Percentiles rank a stretch among this genome's conserved stretches.
These are phyloP conservation scores for Pyrocephalus nanus DNA, from an alignment of 2,797 vertebrate species.

Conservation along the genomic window DNA sequence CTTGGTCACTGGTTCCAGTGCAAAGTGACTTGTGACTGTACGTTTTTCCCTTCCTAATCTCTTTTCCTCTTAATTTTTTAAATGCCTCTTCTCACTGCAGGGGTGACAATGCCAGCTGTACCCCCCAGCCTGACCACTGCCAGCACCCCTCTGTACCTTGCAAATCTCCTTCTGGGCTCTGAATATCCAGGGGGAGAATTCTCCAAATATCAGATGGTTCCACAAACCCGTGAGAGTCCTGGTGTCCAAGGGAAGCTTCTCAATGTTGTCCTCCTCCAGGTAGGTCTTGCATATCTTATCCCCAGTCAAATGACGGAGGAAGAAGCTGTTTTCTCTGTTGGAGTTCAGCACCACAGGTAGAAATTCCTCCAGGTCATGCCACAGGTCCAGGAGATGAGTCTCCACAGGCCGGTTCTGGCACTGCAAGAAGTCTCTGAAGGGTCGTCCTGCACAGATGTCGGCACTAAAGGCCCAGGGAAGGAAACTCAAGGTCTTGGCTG, in stretches of 20 bases:
- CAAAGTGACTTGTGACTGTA: neutral
- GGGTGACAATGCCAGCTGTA: neutral
- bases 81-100: neutral
- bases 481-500: neutral
- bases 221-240: constrained; percentile 54
- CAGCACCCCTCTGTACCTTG: constrained; percentile 55
- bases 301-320: constrained; percentile 55
- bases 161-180: constrained; percentile 76
- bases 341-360: constrained; percentile 26
- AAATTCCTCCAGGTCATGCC: constrained; percentile 76
- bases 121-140: neutral
- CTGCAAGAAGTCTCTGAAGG: constrained; percentile 69
- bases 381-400: constrained; percentile 69
- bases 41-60: neutral
- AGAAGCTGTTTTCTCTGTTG: constrained; percentile 55
- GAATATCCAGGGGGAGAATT: constrained; percentile 73
- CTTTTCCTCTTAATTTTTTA: neutral
- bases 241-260: constrained; percentile 56
- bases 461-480: constrained; percentile 73
- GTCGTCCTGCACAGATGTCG: constrained; percentile 61
- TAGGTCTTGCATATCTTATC: constrained; percentile 72
- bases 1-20: neutral
- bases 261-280: constrained; percentile 39
- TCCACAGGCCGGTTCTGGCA: neutral
- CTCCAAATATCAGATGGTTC: constrained; percentile 61